Evolutionary conservation across 2,888 invertebrate genomes (phyloP).

Genomic region (Zygogramma bicolorata): DNA sequence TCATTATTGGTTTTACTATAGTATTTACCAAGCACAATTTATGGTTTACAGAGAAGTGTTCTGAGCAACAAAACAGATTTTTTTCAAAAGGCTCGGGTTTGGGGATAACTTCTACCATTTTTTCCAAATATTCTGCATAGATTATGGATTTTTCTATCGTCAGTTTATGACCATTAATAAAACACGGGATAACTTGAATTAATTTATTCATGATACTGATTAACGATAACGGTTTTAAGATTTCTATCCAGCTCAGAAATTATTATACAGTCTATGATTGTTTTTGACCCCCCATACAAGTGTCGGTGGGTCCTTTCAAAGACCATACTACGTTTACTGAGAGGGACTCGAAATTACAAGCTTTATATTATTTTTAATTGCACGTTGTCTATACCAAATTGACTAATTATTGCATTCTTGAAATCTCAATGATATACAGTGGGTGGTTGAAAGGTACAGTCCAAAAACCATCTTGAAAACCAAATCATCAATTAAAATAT

Average conservation of each 20-base stretch:
- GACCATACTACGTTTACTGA: not conserved
- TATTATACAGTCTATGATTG: not conserved
- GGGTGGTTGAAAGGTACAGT: not conserved
- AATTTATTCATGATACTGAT: not conserved
- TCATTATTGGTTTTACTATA: too few species aligned
- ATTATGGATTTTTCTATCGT: too few species aligned
- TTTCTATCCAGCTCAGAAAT: not conserved
- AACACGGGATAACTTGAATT: not conserved
- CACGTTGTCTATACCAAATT: conserved; percentile 36
- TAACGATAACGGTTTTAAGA: conserved; percentile 2
- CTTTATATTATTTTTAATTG: conserved; percentile 35
- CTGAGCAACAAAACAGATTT: too few species aligned
- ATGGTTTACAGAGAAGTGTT: too few species aligned
- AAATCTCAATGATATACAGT: not conserved
- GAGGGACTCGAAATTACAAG: conserved; percentile 18
- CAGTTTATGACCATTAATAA: not conserved
- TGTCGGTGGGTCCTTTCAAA: not conserved
- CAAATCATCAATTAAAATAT: not conserved
- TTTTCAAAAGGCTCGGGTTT: too few species aligned
- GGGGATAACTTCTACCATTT: too few species aligned
- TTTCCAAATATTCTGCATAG: too few species aligned
- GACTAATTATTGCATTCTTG: conserved; percentile 42
- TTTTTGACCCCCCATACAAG: not conserved
- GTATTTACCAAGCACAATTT: too few species aligned
- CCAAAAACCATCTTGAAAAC: not conserved